Base-by-base conservation (phyloP, 1,140 invertebrate species). In the Drosophila saltans region DNA sequence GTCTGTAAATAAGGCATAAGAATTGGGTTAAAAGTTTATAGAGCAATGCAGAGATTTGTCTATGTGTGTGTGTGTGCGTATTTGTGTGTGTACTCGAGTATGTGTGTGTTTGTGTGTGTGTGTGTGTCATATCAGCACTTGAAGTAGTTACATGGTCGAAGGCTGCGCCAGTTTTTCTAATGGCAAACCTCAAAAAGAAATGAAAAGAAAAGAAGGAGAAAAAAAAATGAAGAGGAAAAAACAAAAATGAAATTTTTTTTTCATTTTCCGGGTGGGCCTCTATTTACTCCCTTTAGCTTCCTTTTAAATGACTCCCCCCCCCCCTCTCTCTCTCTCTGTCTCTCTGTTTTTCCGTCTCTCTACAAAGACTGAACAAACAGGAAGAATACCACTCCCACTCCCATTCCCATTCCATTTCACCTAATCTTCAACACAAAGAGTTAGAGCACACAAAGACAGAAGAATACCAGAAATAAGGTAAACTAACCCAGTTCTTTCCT, bases 11-110 rank as follows among this genome's bases (percentile, higher is more conserved):
- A 85, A 86, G 83, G 82, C 82, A 80, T 71, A 78, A 75, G 75
- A 86, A 86, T 86, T 86, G 69, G 82, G 82, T 86, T 86, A 86
- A 86, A 86, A 86, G 82, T 86, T 86, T 88, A 86, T 86, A 88
- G 83, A 86, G 83, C 79, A 85, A 82, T 82, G 82, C 82, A 78
- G 82, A 75, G 82, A 85, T 85, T 85, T 81, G 71, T 82, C 77
- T 69, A 66, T 48, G 9, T 45, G n/a, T 24, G 43, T 48, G 9
- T 45, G n/a, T 24, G 43, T 36, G 52, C 55, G 36, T 66, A 16
- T 16, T 16, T 16, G 48, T 63, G 45, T 58, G 55, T 57, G 52
- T 30, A 30, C 28, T 30, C 4, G 28, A 30, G 28, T 30, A 4
- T 48, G 33, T 66, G 55, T n/a, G n/a, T n/a, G n/a, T n/a, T n/a